Conservation (phyloP, 2,888 invertebrate species). For the Acrobasis consociella region DNA sequence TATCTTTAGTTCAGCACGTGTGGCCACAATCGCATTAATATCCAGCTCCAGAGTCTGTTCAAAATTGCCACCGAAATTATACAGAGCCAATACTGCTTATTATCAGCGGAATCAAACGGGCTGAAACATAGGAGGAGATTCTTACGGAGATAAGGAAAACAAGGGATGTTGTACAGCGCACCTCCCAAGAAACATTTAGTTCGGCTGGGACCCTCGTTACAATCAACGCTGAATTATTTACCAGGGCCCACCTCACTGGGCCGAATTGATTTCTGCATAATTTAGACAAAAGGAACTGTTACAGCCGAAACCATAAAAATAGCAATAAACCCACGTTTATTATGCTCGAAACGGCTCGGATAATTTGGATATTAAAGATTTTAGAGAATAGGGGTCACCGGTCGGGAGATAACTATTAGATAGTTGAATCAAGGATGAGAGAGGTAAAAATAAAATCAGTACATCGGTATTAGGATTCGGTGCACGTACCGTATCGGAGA, state of each 20-base stretch:
- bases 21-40: constrained; percentile 28
- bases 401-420: constrained; percentile 68
- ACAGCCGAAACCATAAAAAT: constrained; percentile 55
- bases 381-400: constrained; percentile 38
- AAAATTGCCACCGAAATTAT: constrained; percentile 42
- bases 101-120: constrained; percentile 42
- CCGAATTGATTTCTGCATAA: constrained; percentile 79
- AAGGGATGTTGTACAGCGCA: constrained; percentile 59
- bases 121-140: constrained; percentile 48
- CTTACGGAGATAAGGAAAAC: constrained; percentile 60
- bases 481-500: constrained; percentile 74
- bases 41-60: constrained; percentile 23
- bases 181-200: constrained; percentile 69
- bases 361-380: constrained; percentile 38
- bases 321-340: constrained; percentile 52
- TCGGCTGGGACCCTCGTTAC: constrained; percentile 72
- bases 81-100: constrained; percentile 43
- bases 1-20: constrained; percentile 32
- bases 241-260: constrained; percentile 63
- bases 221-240: constrained; percentile 79
- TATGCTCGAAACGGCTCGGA: constrained; percentile 35
- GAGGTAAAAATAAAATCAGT: constrained; percentile 78
- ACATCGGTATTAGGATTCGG: constrained; percentile 73
- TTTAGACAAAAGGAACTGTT: constrained; percentile 64
- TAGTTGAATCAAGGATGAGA: constrained; percentile 73